phyloP scores from a whole-genome alignment of 2,888 invertebrate species.

The Parasteatoda lunata region DNA sequence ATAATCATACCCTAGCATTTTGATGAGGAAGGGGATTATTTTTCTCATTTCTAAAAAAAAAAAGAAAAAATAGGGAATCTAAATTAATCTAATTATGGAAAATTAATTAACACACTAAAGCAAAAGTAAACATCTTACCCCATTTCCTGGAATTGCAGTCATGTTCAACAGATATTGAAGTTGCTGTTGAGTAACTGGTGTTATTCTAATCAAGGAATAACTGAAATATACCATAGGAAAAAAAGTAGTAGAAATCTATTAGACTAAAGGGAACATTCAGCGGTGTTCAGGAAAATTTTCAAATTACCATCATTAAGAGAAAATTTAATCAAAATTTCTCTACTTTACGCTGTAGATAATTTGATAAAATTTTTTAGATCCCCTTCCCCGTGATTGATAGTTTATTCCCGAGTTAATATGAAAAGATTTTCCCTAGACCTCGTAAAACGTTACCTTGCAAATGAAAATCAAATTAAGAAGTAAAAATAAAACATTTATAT shows the following conservation, averaged over 20 bases:
- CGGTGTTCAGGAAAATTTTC: background rate
- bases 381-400: no score
- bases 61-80: background rate
- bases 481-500: no score
- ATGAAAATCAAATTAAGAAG: no score
- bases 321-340: no score
- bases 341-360: no score
- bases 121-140: conserved; percentile 14
- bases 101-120: background rate
- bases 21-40: no score
- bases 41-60: no score
- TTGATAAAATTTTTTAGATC: no score
- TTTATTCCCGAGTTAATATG: no score
- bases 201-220: conserved; percentile 27
- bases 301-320: background rate
- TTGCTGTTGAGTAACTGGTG: conserved; percentile 22
- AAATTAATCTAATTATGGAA: background rate
- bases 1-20: no score
- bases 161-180: conserved; percentile 29
- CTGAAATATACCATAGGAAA: conserved; percentile 8
- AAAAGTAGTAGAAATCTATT: background rate
- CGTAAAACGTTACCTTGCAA: no score
- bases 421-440: no score
- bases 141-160: conserved; percentile 15
- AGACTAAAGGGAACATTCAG: background rate